Base-by-base conservation (phyloP, 2,113 vertebrate species). In the Electrona antarctica region DNA sequence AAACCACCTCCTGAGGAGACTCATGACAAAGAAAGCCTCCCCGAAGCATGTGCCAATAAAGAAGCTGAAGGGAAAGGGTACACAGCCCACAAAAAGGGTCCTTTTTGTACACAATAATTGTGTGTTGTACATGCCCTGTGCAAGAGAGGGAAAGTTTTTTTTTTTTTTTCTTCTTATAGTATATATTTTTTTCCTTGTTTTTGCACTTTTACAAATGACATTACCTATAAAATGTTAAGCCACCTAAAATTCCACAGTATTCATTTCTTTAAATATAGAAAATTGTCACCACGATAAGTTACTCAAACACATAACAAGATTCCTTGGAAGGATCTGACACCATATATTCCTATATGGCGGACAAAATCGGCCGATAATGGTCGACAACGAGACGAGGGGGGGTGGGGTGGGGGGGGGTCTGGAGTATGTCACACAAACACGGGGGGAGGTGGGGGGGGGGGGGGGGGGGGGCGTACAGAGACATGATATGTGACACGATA, bases 161-260 rank as follows among this genome's bases (percentile, higher is more conserved):
- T 28, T 67, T 41, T 58, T 59, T 46, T 66, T 74, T 62, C 10
- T 62, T 49, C n/a, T n/a, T 73, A 14, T 21, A 45, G 45, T 79
- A 74, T 59, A 64, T 82, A 80, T 14, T 57, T 50, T 70, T 57
- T 45, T n/a, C 41, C 64, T 58, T 67, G 80, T 81, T 88, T 85
- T 73, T 87, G 67, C 83, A 93, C 88, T 93, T 92, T 95, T 95
- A 97, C 94, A 98, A 95, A 96, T 94, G 93, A 97, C 93, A n/a
- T 89, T 93, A 94, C 91, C 93, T 95, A 95, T 95, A 94, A 97
- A 95, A 96, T 95, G 93, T 89, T 91, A 95, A 93, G 92, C 94
- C 93, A 95, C 94, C 94, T 96, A 95, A 95, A 94, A 95, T 94
- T 97, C 94, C 95, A 98, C 95, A 95, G 95, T 95, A 94, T 93